A percentile compares a stretch with the other conserved stretches of the same genome.
Evolutionary conservation across 1,140 invertebrate species (phyloP).

Genomic region (Drosophila oshimai): DNA sequence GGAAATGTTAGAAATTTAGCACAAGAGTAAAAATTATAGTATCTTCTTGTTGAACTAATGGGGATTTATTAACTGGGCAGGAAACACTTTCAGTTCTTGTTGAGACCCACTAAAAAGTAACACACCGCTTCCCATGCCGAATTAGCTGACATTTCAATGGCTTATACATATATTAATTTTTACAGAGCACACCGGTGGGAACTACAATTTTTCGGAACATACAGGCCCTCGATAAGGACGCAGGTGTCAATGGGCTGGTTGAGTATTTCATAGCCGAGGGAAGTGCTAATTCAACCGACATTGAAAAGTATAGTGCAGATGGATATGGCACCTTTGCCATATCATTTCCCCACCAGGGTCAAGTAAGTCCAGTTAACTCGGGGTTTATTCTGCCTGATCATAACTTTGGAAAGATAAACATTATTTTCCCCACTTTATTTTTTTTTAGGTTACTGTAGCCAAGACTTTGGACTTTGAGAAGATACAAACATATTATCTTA

Average conservation of each 20-base stretch:
- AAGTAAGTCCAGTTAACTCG: conserved; percentile 79
- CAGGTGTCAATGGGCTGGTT: conserved; percentile 92
- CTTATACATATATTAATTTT: conserved; percentile 33
- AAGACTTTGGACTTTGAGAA: conserved; percentile 94
- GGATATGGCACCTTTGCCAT: conserved; percentile 92
- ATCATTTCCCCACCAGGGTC: conserved; percentile 94
- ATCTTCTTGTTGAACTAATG: neutral
- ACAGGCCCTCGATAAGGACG: conserved; percentile 92
- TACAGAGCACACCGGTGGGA: conserved; percentile 92
- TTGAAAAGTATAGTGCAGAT: conserved; percentile 88
- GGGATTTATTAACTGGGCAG: neutral
- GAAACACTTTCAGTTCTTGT: conserved; percentile 1
- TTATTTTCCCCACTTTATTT: neutral
- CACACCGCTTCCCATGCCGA: neutral
- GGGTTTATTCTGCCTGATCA: too few species aligned
- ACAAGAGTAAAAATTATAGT: neutral
- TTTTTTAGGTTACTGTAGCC: conserved; percentile 89
- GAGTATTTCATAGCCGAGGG: conserved; percentile 90
- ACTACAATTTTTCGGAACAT: conserved; percentile 93
- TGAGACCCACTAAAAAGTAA: neutral
- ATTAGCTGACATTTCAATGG: conserved; percentile 6
- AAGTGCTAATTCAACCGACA: conserved; percentile 84
- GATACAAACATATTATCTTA: conserved; percentile 94
- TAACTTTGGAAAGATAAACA: neutral
- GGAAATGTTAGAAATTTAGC: neutral